Evolutionary conservation across 2,888 invertebrate genomes (phyloP), one percentile per base, ranked within the genome.

Genomic region (Conus canariensis): DNA sequence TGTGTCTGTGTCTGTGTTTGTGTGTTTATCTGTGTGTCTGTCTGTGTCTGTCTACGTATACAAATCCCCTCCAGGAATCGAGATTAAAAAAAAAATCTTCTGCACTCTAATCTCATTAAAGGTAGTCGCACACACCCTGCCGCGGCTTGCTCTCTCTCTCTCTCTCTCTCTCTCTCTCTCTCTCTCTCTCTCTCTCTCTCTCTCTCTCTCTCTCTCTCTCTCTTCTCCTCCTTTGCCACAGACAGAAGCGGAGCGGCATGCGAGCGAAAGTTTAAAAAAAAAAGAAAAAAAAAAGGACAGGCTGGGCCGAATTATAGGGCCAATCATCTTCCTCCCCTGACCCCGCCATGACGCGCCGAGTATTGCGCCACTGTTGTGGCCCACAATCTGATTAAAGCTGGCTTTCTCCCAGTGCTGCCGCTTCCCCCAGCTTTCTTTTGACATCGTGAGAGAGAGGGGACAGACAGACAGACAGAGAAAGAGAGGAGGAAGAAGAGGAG

Each of bases 21-120:
- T 74, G 82, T 82, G 45, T 82, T 45, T 56, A 16, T 82, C 12
- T 82, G 82, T 56, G 56, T 45, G 82, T 8, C 4, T 82, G 14
- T 82, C 14, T 82, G 56, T 82, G 82, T 82, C 14, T 83, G 82
- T 83, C 19, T 83, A 58, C 14, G 82, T 83, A 58, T 58, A 56
- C 45, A 45, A 45, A 45, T 45, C 45, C 45, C 45, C 45, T 45
- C 4, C 45, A 45, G 45, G 45, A 45, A 45, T 45, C 45, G 45
- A 45, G 45, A 45, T 45, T 45, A 45, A 45, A 45, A 45, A 45
- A 45, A 45, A 4, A 45, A 4, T 2, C 0, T 2, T 14, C 64
- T 64, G 64, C 64, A 64, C 64, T 2, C 64, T 64, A 64, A 64
- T 64, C 2, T 64, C 64, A 64, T 64, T 64, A 64, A 64, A 64